A percentile compares a stretch with the other conserved stretches of the same genome.
phyloP scores from a whole-genome alignment of 2,113 vertebrate genomes.

The Prunella himalayana region DNA sequence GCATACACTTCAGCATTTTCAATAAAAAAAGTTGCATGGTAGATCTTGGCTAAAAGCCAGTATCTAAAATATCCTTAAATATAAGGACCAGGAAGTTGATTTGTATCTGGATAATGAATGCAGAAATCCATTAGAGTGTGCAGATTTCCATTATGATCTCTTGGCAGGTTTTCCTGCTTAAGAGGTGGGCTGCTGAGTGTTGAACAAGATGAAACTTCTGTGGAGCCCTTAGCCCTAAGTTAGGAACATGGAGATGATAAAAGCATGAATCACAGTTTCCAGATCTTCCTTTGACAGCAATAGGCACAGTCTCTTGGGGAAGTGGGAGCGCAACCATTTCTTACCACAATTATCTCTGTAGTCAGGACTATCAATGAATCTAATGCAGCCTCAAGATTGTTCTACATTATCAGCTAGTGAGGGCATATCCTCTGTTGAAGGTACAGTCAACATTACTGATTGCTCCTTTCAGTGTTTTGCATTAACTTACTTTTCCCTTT shows the following conservation, averaged over 20 bases:
- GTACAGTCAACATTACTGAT: neutral
- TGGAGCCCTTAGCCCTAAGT: slow-evolving; percentile 21
- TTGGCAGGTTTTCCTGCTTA: slow-evolving; percentile 56
- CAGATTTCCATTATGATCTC: slow-evolving; percentile 67
- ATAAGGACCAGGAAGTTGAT: slow-evolving; percentile 57
- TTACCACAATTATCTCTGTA: slow-evolving; percentile 45
- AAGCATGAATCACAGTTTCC: slow-evolving; percentile 57
- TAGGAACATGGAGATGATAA: slow-evolving; percentile 49
- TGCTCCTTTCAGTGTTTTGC: slow-evolving; percentile 8
- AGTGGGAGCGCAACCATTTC: slow-evolving; percentile 22
- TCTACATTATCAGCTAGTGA: slow-evolving; percentile 13
- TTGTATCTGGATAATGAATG: slow-evolving; percentile 64
- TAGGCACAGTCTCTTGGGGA: neutral
- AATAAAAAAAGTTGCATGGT: neutral
- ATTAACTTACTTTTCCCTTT: slow-evolving; percentile 15
- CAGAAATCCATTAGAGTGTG: slow-evolving; percentile 58
- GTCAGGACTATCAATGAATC: slow-evolving; percentile 29
- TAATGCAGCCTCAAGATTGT: slow-evolving; percentile 16
- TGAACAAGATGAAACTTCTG: slow-evolving; percentile 48
- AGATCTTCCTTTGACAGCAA: slow-evolving; percentile 48
- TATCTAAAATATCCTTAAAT: slow-evolving; percentile 54
- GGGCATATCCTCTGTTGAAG: neutral
- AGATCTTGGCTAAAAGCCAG: slow-evolving; percentile 34
- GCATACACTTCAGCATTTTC: neutral
- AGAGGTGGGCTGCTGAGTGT: slow-evolving; percentile 52